Percentiles rank a stretch among this genome's conserved stretches.
Evolutionary conservation across 2,113 vertebrate species (phyloP).

Genomic region (Larimichthys crocea): DNA sequence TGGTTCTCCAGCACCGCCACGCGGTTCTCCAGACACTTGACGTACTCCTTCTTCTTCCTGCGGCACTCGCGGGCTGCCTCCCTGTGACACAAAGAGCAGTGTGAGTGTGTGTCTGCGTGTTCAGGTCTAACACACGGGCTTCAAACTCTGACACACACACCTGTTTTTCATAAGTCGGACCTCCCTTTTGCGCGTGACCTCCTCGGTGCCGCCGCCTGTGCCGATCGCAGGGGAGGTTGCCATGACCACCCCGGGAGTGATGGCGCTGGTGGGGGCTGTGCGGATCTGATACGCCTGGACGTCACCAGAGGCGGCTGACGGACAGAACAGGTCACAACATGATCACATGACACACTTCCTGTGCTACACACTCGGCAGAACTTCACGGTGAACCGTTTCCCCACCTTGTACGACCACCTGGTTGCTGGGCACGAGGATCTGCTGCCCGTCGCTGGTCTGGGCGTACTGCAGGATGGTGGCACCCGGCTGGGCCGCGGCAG

Average conservation of each 20-base stretch:
- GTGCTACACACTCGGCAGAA: too few relatives aligned
- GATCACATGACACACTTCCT: too few relatives aligned
- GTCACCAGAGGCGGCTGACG: constrained; percentile 93
- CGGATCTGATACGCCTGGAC: constrained; percentile 99
- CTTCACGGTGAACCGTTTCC: constrained; percentile 10
- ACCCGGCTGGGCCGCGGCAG: constrained; percentile 89
- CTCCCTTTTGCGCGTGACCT: constrained; percentile 96
- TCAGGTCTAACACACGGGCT: not conserved
- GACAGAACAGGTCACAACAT: not conserved
- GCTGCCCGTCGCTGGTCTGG: constrained; percentile 98
- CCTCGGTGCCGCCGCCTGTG: constrained; percentile 89
- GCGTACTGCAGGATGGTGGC: constrained; percentile 98
- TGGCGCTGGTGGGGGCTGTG: constrained; percentile 92
- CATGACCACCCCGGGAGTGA: constrained; percentile 96
- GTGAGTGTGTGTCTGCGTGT: not conserved
- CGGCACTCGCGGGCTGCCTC: constrained; percentile 98
- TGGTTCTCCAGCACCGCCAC: constrained; percentile 99
- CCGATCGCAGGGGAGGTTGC: constrained; percentile 93
- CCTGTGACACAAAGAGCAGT: constrained; percentile 76
- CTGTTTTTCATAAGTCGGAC: constrained; percentile 99
- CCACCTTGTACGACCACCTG: constrained; percentile 99
- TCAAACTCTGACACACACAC: constrained; percentile 65
- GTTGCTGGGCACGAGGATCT: constrained; percentile 98
- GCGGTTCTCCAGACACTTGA: constrained; percentile 99
- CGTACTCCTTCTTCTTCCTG: constrained; percentile 99